Percentiles rank a stretch among this genome's conserved stretches.
phyloP scores from a whole-genome alignment of 2,888 invertebrate species.

The Plebejus anna region DNA sequence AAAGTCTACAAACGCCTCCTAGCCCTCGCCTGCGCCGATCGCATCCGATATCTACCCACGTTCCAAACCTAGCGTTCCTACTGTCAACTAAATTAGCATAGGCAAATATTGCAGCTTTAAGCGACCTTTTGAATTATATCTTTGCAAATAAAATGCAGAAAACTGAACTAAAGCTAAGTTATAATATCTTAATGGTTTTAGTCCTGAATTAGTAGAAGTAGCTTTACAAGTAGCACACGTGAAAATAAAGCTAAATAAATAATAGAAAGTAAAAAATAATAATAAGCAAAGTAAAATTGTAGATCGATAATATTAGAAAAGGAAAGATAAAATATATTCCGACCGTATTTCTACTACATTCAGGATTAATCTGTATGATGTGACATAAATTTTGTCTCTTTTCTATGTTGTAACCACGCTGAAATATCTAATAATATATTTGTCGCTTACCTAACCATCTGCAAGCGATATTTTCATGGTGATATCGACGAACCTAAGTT shows the following conservation, averaged over 20 bases:
- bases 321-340: not conserved
- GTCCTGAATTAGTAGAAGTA: not conserved
- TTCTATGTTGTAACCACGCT: not conserved
- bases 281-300: not conserved
- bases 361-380: not conserved
- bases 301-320: not conserved
- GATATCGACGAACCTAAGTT: not conserved
- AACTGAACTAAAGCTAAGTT: not conserved
- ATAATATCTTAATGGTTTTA: not conserved
- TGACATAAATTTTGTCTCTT: not conserved
- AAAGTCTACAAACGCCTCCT: not conserved
- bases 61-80: not conserved
- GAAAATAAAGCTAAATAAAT: not conserved
- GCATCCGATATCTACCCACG: not conserved
- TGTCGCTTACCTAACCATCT: not conserved
- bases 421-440: not conserved
- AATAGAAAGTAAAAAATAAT: not conserved
- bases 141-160: not conserved
- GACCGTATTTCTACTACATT: not conserved
- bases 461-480: not conserved
- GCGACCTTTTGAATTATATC: not conserved
- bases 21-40: not conserved
- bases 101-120: conserved; percentile 8
- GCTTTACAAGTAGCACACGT: not conserved
- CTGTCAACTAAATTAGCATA: conserved; percentile 18